phyloP scores from a whole-genome alignment of 2,113 vertebrate species.

The Mionectes macconnelli region DNA sequence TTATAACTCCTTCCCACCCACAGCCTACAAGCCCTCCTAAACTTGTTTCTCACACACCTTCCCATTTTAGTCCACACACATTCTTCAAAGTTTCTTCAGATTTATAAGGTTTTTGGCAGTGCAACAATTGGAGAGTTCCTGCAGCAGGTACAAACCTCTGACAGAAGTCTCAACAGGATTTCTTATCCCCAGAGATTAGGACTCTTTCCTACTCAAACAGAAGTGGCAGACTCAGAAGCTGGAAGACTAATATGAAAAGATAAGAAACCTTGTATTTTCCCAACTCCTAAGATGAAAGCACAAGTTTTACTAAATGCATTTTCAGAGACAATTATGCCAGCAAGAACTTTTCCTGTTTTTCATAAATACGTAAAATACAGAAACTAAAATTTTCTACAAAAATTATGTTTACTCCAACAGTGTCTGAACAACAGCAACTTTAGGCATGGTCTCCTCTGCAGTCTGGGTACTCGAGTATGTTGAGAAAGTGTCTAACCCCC shows the following conservation, averaged over 20 bases:
- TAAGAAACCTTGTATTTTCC: neutral
- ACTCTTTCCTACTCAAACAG: neutral
- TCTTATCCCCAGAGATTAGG: neutral
- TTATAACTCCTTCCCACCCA: neutral
- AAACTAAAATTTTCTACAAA: neutral
- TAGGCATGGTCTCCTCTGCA: neutral
- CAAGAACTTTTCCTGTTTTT: neutral
- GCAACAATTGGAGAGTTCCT: neutral
- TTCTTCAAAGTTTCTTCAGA: neutral
- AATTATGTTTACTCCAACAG: neutral
- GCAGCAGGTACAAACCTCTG: neutral
- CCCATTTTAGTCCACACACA: neutral
- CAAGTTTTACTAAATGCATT: neutral
- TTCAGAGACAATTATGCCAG: neutral
- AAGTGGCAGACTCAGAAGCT: neutral
- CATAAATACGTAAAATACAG: neutral
- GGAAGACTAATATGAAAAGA: neutral
- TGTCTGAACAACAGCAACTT: constrained; percentile 8
- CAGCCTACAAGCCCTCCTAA: neutral
- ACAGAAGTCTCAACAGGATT: neutral
- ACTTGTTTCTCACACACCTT: neutral
- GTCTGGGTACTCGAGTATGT: neutral
- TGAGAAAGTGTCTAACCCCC: neutral
- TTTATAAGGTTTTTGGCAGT: neutral
- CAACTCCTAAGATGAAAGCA: neutral